Evolutionary conservation across 2,888 invertebrate species (phyloP), one percentile per base, ranked within the genome.

Genomic region (Drosophila infuscata): DNA sequence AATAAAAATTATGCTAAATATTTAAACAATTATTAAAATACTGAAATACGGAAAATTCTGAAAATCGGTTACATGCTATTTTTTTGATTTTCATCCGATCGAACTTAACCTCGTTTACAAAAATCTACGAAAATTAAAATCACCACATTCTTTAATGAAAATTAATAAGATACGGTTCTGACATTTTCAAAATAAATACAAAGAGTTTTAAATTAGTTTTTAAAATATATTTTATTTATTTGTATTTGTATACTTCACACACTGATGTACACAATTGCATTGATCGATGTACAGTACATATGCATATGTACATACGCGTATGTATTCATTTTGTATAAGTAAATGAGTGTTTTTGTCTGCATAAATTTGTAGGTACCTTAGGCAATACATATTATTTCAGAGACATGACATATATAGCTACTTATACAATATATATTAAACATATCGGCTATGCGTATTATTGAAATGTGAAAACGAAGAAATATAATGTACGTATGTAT

Each of bases 361-460:
- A 69, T 85, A 76, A 81, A 82, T 85, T 80, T 88, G 90, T 89
- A 88, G 90, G 89, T 87, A 87, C 90, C 86, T 90, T 90, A 87
- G 90, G 90, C 62, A 88, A 73, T 88, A 90, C 81, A 83, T 86
- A 29, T 17, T 36, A 25, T 54, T 72, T 76, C 61, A 84, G 82
- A 84, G 89, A 89, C 79, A 72, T 81, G 76, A 82, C 75, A 86
- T 81, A 46, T 46, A 20, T 25, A 81, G 65, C 79, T 83, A 78
- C 73, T 73, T 88, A 83, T 49, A 48, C 41, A 58, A 53, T 79
- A 78, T 52, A 52, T 52, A 51, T 65, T 41, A 54, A 75, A 62
- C 65, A 65, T 71, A 66, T 54, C 35, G 46, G 56, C 54, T 36
- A 59, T 61, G 59, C 61, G 36, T 32, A 49, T 41, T 61, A 63